Base-by-base conservation (phyloP, 2,113 vertebrate genomes). In the Dasyprocta punctata region DNA sequence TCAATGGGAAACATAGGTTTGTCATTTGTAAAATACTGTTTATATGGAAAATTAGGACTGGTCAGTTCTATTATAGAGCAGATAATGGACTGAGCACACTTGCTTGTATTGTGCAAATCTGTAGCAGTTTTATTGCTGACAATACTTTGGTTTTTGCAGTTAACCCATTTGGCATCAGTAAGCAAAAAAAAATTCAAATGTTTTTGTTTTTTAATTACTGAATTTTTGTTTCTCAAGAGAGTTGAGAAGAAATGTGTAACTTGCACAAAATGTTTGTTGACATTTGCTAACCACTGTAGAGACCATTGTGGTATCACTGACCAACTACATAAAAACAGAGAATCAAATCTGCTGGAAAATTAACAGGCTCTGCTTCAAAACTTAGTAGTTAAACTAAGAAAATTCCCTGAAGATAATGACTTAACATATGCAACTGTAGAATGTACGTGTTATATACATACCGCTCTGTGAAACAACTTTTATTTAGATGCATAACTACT, bases 231-330 rank as follows among this genome's bases (percentile, higher is more conserved):
- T 83, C 75, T 93, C 0, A 1, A 82, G 8, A 71, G 83, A 86
- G 63, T 94, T 83, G 49, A 75, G 73, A 49, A 75, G 36, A 41
- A 65, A 49, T 84, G 5, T 92, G 38, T 87, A 95, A 94, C 89
- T 78, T 78, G 26, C 26, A 61, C 44, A 63, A 83, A 89, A 82
- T 87, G 14, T 71, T 86, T 69, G 24, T 81, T 82, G 65, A 67
- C 26, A 26, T 82, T 89, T 86, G 22, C 28, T 90, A 16, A 80
- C 61, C 33, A 90, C 49, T n/a, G 0, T 41, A 61, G 73, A 94
- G 52, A 28, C 65, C 52, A 11, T 38, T 13, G 30, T 63, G 3
- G 44, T 83, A 56, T 73, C 81, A 63, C 54, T 73, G 77, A 90
- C 36, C 41, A 63, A 8, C 73, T 47, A 30, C 41, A 73, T 90